Evolutionary conservation across 2,888 invertebrate genomes (phyloP).

Genomic region (Drepana falcataria): DNA sequence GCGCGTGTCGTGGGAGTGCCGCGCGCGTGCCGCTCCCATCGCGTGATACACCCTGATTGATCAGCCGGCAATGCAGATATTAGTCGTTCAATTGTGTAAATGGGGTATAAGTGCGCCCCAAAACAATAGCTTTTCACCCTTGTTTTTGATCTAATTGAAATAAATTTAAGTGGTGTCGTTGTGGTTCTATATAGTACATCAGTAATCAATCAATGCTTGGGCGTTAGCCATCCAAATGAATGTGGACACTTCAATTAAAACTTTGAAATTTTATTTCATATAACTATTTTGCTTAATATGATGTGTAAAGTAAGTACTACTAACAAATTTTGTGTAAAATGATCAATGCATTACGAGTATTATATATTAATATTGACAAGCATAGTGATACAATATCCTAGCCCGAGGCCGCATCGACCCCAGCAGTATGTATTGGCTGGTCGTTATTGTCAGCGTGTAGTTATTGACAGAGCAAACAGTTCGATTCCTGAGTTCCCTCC

Average conservation of each 20-base stretch:
- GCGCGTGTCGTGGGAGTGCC: slow-evolving; percentile 76
- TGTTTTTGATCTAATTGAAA: slow-evolving; percentile 17
- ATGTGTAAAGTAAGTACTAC: too few species aligned
- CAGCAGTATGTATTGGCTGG: slow-evolving; percentile 40
- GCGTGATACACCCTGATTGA: slow-evolving; percentile 61
- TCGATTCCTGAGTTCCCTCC: slow-evolving; percentile 43
- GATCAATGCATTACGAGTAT: slow-evolving; percentile 2
- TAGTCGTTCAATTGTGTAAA: slow-evolving; percentile 47
- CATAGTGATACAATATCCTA: slow-evolving; percentile 32
- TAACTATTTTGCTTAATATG: too few species aligned
- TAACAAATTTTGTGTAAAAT: too few species aligned
- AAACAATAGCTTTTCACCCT: slow-evolving; percentile 32
- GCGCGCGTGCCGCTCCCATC: slow-evolving; percentile 76
- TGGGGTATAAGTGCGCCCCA: slow-evolving; percentile 41
- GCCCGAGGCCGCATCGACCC: slow-evolving; percentile 33
- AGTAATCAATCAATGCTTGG: slow-evolving; percentile 4
- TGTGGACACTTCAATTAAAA: too few species aligned
- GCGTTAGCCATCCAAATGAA: neutral
- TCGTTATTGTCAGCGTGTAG: slow-evolving; percentile 50
- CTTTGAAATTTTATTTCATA: too few species aligned
- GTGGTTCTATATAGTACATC: neutral
- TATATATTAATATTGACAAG: slow-evolving; percentile 23
- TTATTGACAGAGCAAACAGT: slow-evolving; percentile 68
- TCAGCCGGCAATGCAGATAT: slow-evolving; percentile 55
- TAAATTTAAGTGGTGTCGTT: slow-evolving; percentile 12